Evolutionary conservation across 2,797 vertebrate species (phyloP).

Genomic region (Peromyscus eremicus): DNA sequence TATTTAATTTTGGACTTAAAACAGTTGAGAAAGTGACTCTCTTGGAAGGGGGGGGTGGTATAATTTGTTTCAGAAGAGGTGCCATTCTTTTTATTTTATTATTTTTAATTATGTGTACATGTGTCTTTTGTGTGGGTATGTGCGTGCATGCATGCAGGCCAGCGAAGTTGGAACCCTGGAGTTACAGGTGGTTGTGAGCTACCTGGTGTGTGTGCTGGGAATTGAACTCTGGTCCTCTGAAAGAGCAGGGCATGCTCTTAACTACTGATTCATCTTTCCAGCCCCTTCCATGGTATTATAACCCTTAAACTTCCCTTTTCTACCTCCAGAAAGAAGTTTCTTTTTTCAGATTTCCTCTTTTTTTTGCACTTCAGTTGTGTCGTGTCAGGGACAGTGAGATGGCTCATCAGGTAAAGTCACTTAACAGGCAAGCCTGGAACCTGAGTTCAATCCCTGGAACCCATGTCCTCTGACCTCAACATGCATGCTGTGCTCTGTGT

Average conservation of each 20-base stretch:
- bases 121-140: background rate
- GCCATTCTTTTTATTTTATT: background rate
- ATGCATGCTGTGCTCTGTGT: too few species aligned
- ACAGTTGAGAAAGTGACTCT: background rate
- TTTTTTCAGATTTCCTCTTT: background rate
- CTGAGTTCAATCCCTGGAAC: background rate
- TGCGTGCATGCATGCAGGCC: background rate
- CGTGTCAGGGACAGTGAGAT: background rate
- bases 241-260: background rate
- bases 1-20: constrained; percentile 30
- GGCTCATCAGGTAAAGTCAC: background rate
- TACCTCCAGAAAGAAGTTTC: background rate
- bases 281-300: background rate
- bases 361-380: background rate
- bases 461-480: too few species aligned
- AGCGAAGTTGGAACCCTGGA: background rate
- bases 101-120: background rate
- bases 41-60: background rate
- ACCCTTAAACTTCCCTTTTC: constrained; percentile 7
- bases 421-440: background rate
- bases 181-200: background rate
- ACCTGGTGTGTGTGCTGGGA: background rate
- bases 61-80: constrained; percentile 45
- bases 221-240: background rate
- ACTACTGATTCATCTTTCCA: background rate